A percentile compares a stretch with the other conserved stretches of the same genome.
Evolutionary conservation across 2,797 vertebrate species (phyloP).

Genomic region (Masticophis lateralis): DNA sequence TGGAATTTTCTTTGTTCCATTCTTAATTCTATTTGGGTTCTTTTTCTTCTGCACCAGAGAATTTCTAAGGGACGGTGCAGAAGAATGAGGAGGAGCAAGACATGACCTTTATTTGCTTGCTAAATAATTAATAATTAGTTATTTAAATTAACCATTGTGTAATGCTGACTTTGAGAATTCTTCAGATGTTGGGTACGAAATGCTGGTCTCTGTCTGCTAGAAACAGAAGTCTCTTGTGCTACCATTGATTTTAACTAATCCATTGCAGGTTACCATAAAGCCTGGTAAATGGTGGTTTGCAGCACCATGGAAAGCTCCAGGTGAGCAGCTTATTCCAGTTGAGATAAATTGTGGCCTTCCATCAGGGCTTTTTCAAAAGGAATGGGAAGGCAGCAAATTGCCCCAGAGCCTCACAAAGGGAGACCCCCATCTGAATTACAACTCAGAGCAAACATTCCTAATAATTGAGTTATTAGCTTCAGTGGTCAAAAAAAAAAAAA

Average conservation of each 20-base stretch:
- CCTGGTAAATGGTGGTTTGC: not conserved
- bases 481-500: not conserved
- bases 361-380: not conserved
- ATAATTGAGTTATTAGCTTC: not conserved
- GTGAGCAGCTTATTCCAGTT: not conserved
- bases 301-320: slow-evolving; percentile 12
- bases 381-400: not conserved
- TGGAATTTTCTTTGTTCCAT: not conserved
- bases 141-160: not conserved
- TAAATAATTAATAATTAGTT: not conserved
- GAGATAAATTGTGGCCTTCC: not conserved
- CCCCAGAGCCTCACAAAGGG: not conserved
- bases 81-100: not conserved
- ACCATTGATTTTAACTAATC: not conserved
- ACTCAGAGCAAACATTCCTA: not conserved
- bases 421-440: not conserved
- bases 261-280: not conserved
- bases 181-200: not conserved
- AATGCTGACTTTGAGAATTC: not conserved
- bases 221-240: not conserved
- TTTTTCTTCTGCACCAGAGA: not conserved
- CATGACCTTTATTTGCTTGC: not conserved
- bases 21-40: not conserved
- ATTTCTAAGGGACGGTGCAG: not conserved
- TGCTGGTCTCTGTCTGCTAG: not conserved